phyloP scores from a whole-genome alignment of 2,113 vertebrate genomes.

The Hemicordylus capensis region DNA sequence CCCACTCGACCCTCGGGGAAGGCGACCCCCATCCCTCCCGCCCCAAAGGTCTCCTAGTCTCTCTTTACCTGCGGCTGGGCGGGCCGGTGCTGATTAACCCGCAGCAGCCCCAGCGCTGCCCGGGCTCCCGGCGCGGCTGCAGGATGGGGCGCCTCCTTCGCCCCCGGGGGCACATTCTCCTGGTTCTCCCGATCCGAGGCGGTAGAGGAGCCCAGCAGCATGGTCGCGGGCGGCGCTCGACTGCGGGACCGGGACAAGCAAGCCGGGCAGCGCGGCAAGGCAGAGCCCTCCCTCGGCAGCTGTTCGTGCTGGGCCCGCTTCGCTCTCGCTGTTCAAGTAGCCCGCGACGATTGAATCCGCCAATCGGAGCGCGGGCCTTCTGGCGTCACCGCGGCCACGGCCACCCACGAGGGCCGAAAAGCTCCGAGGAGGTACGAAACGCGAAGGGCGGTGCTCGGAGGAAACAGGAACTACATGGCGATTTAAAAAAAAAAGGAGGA shows the following conservation, averaged over 20 bases:
- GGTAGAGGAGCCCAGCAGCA: conserved; percentile 62
- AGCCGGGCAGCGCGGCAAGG: too few species aligned
- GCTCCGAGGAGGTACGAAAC: neutral
- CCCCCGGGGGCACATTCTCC: conserved; percentile 83
- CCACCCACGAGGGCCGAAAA: neutral
- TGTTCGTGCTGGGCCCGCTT: conserved; percentile 7
- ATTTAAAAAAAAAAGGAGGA: too few species aligned
- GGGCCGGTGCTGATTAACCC: conserved; percentile 70
- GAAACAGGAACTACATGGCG: too few species aligned
- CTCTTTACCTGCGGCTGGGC: conserved; percentile 58
- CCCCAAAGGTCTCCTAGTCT: conserved; percentile 49
- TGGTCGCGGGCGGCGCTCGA: conserved; percentile 24
- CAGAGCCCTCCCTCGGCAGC: neutral
- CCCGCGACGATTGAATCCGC: conserved; percentile 97
- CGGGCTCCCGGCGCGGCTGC: conserved; percentile 58
- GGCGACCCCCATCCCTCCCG: conserved; percentile 42
- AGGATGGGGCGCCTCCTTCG: conserved; percentile 5
- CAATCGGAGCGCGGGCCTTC: conserved; percentile 75
- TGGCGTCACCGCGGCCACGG: conserved; percentile 50
- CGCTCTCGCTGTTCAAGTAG: conserved; percentile 89
- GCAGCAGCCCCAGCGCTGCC: conserved; percentile 82
- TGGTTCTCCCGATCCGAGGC: conserved; percentile 79
- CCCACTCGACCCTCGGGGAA: neutral
- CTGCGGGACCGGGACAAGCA: neutral
- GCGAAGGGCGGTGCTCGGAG: neutral